A percentile compares a stretch with the other conserved stretches of the same genome.
Conservation (phyloP, 2,797 vertebrate species). For the Microcaecilia unicolor region DNA sequence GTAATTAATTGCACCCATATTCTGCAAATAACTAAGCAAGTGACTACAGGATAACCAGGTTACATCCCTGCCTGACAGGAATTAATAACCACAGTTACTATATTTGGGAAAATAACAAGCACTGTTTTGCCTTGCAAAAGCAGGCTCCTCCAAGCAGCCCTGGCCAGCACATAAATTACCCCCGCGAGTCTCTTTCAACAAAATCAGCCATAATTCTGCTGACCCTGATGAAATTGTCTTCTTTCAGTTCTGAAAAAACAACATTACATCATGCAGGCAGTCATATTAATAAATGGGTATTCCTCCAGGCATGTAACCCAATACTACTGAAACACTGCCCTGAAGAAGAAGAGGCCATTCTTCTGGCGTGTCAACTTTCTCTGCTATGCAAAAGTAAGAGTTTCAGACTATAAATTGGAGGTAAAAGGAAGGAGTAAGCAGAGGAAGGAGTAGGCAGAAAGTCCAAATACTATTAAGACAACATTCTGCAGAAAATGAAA, state of each 20-base stretch:
- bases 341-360: conserved; percentile 68
- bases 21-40: too few relatives aligned
- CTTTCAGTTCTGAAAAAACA: conserved; percentile 71
- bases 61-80: too few relatives aligned
- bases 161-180: conserved; percentile 2
- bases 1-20: too few relatives aligned
- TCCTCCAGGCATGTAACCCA: conserved; percentile 67
- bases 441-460: conserved; percentile 17
- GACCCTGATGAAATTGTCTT: conserved; percentile 63
- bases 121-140: neutral
- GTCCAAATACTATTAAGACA: neutral
- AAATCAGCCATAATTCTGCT: conserved; percentile 55
- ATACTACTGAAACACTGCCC: conserved; percentile 75
- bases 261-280: conserved; percentile 75
- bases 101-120: too few relatives aligned
- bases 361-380: conserved; percentile 24
- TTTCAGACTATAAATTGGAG: conserved; percentile 13
- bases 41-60: too few relatives aligned
- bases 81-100: too few relatives aligned
- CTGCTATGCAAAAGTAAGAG: conserved; percentile 26
- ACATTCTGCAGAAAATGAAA: conserved; percentile 6
- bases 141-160: neutral
- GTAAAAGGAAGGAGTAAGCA: conserved; percentile 24
- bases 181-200: conserved; percentile 49
- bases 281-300: conserved; percentile 69